Conservation (phyloP, 1,140 invertebrate species). For the Brachionus manjavacas region DNA sequence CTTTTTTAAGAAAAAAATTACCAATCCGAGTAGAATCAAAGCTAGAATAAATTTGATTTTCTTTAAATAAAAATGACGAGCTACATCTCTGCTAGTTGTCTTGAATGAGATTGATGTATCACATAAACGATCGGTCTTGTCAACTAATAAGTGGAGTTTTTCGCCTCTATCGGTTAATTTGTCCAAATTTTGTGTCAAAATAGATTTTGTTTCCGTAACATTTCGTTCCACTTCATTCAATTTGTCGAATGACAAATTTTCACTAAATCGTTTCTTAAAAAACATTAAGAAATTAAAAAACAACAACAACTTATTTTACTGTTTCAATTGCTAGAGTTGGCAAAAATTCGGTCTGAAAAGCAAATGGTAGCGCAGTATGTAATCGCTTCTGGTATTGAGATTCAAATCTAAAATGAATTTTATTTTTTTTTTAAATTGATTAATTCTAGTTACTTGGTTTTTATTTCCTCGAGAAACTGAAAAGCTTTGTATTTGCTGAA, state of each 20-base stretch:
- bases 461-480: conserved; percentile 19
- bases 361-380: conserved; percentile 25
- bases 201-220: conserved; percentile 18
- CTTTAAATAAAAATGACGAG: neutral
- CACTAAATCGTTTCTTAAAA: conserved; percentile 6
- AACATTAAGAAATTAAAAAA: neutral
- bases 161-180: conserved; percentile 32
- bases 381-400: conserved; percentile 23
- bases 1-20: neutral
- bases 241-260: conserved; percentile 30
- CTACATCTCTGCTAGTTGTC: neutral
- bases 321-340: conserved; percentile 11
- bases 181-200: conserved; percentile 35
- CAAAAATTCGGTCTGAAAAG: conserved; percentile 32
- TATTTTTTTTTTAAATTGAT: neutral
- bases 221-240: neutral
- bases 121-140: conserved; percentile 17
- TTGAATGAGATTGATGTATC: conserved; percentile 19
- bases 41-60: conserved; percentile 10
- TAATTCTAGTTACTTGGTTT: neutral
- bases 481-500: neutral
- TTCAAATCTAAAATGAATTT: conserved; percentile 15
- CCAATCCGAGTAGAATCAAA: neutral
- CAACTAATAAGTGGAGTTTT: conserved; percentile 16
- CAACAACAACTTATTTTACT: neutral